Evolutionary conservation across 2,797 vertebrate genomes (phyloP).

Genomic region (Brachyrhaphis roseni): DNA sequence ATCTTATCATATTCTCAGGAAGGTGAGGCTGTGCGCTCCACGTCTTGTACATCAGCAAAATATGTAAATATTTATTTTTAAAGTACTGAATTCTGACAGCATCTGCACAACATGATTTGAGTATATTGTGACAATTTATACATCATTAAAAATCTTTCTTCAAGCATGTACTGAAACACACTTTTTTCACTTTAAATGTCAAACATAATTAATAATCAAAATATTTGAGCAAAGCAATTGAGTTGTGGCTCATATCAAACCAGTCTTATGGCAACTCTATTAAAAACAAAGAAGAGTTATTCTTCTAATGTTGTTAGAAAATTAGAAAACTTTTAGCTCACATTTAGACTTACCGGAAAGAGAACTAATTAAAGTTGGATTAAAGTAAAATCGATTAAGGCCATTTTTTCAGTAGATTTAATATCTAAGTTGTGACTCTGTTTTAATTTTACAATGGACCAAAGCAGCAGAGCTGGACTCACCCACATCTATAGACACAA

Average conservation of each 20-base stretch:
- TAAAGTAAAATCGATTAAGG: neutral
- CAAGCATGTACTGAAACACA: neutral
- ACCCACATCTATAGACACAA: neutral
- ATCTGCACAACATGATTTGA: neutral
- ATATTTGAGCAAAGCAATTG: too few relatives aligned
- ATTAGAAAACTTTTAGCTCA: neutral
- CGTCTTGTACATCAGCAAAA: neutral
- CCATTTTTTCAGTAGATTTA: neutral
- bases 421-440: neutral
- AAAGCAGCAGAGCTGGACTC: neutral
- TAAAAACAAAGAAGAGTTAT: neutral
- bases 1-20: conserved; percentile 78
- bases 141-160: neutral
- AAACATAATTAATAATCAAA: neutral
- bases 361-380: neutral
- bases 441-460: neutral
- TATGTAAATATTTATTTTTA: neutral
- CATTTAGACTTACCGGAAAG: neutral
- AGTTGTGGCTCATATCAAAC: neutral
- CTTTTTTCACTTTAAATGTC: neutral
- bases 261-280: neutral
- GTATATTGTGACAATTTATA: neutral
- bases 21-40: conserved; percentile 47
- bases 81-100: neutral
- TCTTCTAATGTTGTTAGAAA: neutral